These are phyloP conservation scores for Lochmaea capreae DNA, from an alignment of 2,888 invertebrate genomes.

Conservation along the genomic window DNA sequence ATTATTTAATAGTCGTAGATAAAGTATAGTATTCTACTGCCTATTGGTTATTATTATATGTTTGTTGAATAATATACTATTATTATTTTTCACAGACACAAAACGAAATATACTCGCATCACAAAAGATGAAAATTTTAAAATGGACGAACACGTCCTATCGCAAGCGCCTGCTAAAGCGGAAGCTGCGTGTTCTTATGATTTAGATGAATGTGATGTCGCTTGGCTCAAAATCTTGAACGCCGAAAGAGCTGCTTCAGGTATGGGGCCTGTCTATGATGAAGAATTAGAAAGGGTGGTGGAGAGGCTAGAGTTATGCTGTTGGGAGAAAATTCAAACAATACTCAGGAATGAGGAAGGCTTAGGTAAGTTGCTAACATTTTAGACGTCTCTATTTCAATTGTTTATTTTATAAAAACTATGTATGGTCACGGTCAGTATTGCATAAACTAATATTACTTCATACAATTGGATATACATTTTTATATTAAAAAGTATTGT, in stretches of 20 bases:
- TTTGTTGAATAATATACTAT: constrained; percentile 2
- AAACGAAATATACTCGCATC: constrained; percentile 91
- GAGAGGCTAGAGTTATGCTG: constrained; percentile 94
- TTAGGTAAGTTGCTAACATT: constrained; percentile 66
- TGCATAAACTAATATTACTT: too few relatives aligned
- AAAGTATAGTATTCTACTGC: too few relatives aligned
- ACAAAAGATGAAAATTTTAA: constrained; percentile 89
- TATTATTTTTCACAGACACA: constrained; percentile 73
- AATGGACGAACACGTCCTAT: constrained; percentile 85
- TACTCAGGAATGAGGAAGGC: constrained; percentile 91
- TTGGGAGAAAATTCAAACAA: constrained; percentile 93
- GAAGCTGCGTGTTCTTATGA: constrained; percentile 96
- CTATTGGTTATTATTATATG: too few relatives aligned
- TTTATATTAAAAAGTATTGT: too few relatives aligned
- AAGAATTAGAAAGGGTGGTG: constrained; percentile 90
- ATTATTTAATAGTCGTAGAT: too few relatives aligned
- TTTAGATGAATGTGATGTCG: constrained; percentile 91
- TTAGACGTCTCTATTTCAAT: too few relatives aligned
- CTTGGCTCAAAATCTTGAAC: constrained; percentile 90
- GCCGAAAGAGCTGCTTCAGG: constrained; percentile 86
- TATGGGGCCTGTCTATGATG: constrained; percentile 81
- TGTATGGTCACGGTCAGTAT: too few relatives aligned
- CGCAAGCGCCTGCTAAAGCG: constrained; percentile 86
- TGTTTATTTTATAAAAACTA: too few relatives aligned
- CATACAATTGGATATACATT: too few relatives aligned